phyloP scores from a whole-genome alignment of 2,113 vertebrate species.

The Leucosticte australis region DNA sequence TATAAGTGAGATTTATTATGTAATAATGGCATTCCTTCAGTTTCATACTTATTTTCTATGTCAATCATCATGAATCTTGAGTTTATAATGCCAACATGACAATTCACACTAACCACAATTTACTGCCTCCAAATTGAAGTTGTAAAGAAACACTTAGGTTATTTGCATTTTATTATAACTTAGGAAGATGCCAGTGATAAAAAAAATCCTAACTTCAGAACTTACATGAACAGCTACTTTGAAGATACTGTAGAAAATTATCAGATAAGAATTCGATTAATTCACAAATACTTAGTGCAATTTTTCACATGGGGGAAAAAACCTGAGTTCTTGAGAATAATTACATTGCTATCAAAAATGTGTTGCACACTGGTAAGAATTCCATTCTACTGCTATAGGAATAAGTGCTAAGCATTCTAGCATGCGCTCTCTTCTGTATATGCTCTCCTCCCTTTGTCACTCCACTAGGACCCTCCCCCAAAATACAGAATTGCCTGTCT shows the following conservation, averaged over 20 bases:
- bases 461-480: rapidly evolving
- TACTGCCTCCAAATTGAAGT: background rate
- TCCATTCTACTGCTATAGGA: background rate
- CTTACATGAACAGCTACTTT: background rate
- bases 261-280: conserved; percentile 34
- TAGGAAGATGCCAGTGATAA: background rate
- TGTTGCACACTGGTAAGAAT: background rate
- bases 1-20: background rate
- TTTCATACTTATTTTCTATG: background rate
- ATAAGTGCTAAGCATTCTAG: background rate
- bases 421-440: background rate
- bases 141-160: background rate
- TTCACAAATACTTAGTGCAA: background rate
- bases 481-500: background rate
- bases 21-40: background rate
- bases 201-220: background rate
- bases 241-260: background rate
- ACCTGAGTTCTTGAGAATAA: background rate
- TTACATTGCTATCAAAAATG: background rate
- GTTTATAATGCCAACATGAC: background rate
- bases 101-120: background rate
- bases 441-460: background rate
- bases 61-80: background rate
- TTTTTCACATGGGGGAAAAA: background rate
- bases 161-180: background rate